These are phyloP conservation scores for Oryzaephilus surinamensis DNA, from an alignment of 1,140 invertebrate genomes.

Conservation along the genomic window DNA sequence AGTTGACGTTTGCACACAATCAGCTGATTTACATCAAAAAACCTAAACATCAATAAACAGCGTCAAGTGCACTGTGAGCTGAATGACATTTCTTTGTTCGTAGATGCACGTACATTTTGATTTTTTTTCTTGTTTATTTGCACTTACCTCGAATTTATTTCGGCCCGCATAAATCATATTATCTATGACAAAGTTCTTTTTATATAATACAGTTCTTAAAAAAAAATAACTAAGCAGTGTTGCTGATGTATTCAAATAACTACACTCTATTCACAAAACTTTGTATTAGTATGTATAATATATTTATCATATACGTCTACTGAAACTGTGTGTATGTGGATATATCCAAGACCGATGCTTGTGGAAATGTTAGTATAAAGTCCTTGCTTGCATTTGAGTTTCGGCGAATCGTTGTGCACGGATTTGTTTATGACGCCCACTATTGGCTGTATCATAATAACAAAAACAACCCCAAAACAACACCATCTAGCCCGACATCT, in stretches of 20 bases:
- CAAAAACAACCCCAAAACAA: conserved; percentile 24
- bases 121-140: no score
- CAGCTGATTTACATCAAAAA: conserved; percentile 30
- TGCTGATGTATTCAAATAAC: no score
- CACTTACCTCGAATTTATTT: conserved; percentile 48
- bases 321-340: no score
- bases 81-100: not conserved
- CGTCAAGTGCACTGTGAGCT: not conserved
- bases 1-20: conserved; percentile 21
- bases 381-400: conserved; percentile 11
- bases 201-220: no score
- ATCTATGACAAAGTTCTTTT: no score
- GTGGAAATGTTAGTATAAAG: conserved; percentile 16
- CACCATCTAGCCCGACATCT: conserved; percentile 16
- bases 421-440: conserved; percentile 23
- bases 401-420: conserved; percentile 14
- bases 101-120: not conserved
- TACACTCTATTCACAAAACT: no score
- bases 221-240: no score
- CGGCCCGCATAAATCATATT: conserved; percentile 44
- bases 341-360: conserved; percentile 16
- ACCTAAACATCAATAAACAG: conserved; percentile 10
- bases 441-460: conserved; percentile 20
- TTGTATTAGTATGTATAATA: no score
- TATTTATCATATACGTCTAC: no score